phyloP scores from a whole-genome alignment of 2,113 vertebrate species.

The Labeo rohita region DNA sequence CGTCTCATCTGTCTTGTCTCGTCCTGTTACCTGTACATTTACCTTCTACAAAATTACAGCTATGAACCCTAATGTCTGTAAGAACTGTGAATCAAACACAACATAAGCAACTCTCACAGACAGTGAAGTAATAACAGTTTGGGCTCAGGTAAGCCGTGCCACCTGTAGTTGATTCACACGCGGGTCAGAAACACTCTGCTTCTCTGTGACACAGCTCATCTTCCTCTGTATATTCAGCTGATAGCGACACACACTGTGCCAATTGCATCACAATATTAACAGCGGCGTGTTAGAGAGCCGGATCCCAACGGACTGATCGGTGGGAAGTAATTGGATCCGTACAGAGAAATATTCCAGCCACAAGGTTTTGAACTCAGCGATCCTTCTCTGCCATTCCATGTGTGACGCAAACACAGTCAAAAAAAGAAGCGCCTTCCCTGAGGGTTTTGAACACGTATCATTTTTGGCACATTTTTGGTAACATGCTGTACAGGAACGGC shows the following conservation, averaged over 20 bases:
- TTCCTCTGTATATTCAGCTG: conserved; percentile 36
- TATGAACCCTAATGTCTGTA: neutral
- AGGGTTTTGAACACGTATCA: neutral
- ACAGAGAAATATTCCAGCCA: conserved; percentile 13
- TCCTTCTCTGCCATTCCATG: neutral
- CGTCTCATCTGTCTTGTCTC: neutral
- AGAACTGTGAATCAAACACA: neutral
- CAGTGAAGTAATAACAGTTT: neutral
- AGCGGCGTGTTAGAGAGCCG: neutral
- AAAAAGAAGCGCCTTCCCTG: neutral
- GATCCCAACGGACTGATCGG: neutral
- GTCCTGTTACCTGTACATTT: neutral
- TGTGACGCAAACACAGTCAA: neutral
- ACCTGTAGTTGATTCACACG: conserved; percentile 14
- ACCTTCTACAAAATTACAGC: neutral
- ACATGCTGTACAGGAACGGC: neutral
- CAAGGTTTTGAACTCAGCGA: conserved; percentile 10
- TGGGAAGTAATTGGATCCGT: conserved; percentile 29
- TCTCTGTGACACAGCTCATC: conserved; percentile 20
- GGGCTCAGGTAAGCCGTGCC: neutral
- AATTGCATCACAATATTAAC: conserved; percentile 27
- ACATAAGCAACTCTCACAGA: neutral
- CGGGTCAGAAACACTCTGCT: conserved; percentile 14
- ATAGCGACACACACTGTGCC: conserved; percentile 18
- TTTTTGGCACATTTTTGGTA: neutral